Evolutionary conservation across 2,888 invertebrate genomes (phyloP).

Genomic region (Amphipoea oculea): DNA sequence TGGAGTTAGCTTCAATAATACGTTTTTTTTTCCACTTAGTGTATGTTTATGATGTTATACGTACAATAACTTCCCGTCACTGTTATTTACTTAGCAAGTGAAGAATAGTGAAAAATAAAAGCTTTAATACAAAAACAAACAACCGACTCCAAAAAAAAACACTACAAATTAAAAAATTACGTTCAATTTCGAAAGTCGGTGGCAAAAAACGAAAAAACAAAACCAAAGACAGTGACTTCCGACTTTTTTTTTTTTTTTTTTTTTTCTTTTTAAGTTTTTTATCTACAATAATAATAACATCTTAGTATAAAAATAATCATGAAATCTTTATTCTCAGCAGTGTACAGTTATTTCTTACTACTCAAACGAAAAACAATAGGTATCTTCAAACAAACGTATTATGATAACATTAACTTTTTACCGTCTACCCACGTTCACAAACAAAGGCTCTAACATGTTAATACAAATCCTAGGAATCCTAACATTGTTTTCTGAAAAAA

Average conservation of each 20-base stretch:
- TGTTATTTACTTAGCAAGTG: no score
- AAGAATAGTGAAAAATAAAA: no score
- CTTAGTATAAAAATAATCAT: neutral
- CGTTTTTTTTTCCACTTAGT: no score
- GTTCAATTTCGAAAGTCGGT: neutral
- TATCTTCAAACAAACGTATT: conserved; percentile 18
- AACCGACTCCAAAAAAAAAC: neutral
- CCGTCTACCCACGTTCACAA: conserved; percentile 1
- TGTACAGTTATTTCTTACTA: neutral
- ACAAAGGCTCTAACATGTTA: conserved; percentile 24
- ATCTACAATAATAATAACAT: neutral
- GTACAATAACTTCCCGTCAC: no score
- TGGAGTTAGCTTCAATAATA: no score
- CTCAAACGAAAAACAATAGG: conserved; percentile 5
- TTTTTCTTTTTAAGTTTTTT: no score
- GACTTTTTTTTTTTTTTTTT: no score
- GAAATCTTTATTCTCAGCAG: neutral
- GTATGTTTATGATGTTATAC: no score
- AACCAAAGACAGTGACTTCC: neutral
- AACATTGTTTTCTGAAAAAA: conserved; percentile 44
- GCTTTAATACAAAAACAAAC: no score
- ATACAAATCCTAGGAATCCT: conserved; percentile 34
- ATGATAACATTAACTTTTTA: conserved; percentile 10
- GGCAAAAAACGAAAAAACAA: neutral
- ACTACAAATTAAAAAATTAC: neutral